Evolutionary conservation across 2,888 invertebrate species (phyloP).

Genomic region (Drosophila histrio): DNA sequence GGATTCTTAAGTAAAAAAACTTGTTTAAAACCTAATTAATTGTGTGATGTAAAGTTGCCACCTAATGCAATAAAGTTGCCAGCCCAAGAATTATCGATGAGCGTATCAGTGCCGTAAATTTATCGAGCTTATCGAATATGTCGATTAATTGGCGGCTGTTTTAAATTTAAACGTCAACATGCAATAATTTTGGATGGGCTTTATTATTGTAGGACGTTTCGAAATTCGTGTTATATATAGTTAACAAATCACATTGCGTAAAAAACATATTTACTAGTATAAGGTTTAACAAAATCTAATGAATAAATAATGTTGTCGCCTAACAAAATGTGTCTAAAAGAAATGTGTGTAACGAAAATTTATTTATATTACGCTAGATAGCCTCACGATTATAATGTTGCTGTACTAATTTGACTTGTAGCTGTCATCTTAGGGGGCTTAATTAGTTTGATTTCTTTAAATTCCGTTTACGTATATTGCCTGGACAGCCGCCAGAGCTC

Average conservation of each 20-base stretch:
- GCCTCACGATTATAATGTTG: constrained; percentile 31
- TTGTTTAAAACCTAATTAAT: constrained; percentile 30
- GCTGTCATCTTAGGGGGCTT: constrained; percentile 6
- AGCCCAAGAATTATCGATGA: not conserved
- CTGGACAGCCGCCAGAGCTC: constrained; percentile 83
- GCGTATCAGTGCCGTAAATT: constrained; percentile 10
- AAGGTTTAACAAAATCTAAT: constrained; percentile 57
- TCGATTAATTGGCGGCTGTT: not conserved
- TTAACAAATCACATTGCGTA: constrained; percentile 76
- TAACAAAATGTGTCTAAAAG: constrained; percentile 68
- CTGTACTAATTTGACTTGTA: constrained; percentile 33
- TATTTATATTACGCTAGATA: constrained; percentile 47
- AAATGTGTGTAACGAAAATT: constrained; percentile 54
- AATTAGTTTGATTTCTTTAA: constrained; percentile 67
- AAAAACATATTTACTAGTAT: constrained; percentile 57
- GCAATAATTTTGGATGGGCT: constrained; percentile 67
- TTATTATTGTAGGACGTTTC: constrained; percentile 79
- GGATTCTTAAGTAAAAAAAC: not conserved
- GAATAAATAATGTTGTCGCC: constrained; percentile 17
- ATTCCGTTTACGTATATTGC: constrained; percentile 83
- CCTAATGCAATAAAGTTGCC: constrained; percentile 21
- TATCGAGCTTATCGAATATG: not conserved
- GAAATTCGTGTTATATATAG: constrained; percentile 64
- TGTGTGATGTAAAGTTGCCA: constrained; percentile 12
- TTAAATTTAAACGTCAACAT: not conserved